A percentile compares a stretch with the other conserved stretches of the same genome.
Evolutionary conservation across 2,888 invertebrate genomes (phyloP).

Genomic region (Litoditis marina): DNA sequence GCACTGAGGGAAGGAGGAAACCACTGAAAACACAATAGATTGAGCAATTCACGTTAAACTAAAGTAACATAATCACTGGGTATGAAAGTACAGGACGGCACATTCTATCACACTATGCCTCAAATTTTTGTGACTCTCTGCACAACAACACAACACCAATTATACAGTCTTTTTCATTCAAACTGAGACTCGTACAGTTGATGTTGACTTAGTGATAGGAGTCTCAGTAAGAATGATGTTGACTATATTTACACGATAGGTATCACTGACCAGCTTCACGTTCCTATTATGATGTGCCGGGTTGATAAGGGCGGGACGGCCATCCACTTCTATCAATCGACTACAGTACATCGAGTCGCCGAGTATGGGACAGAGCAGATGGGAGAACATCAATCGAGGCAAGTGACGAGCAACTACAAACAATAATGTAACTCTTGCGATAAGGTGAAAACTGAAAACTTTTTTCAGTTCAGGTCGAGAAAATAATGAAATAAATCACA

Average conservation of each 20-base stretch:
- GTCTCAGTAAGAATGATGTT: background rate
- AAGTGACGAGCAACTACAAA: slow-evolving; percentile 39
- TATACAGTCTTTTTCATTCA: too few relatives aligned
- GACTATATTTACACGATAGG: slow-evolving; percentile 10
- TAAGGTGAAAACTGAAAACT: background rate
- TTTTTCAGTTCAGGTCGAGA: too few relatives aligned
- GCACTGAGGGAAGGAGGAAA: slow-evolving; percentile 20
- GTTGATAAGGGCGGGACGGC: slow-evolving; percentile 13
- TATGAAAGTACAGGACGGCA: too few relatives aligned
- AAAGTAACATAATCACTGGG: too few relatives aligned
- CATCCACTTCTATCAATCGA: slow-evolving; percentile 30
- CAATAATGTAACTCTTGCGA: background rate
- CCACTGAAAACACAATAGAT: slow-evolving; percentile 13
- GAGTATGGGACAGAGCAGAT: slow-evolving; percentile 33
- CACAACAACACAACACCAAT: too few relatives aligned
- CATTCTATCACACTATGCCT: too few relatives aligned
- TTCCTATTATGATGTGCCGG: slow-evolving; percentile 3
- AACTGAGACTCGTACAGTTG: too few relatives aligned
- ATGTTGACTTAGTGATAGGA: background rate
- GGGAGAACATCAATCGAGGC: slow-evolving; percentile 41
- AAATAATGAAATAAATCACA: too few relatives aligned
- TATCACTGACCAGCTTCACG: slow-evolving; percentile 19
- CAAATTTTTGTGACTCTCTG: too few relatives aligned
- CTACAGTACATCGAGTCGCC: slow-evolving; percentile 44
- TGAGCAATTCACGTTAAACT: background rate